Evolutionary conservation across 2,113 vertebrate genomes (phyloP).

Genomic region (Himantopus leucocephalus): DNA sequence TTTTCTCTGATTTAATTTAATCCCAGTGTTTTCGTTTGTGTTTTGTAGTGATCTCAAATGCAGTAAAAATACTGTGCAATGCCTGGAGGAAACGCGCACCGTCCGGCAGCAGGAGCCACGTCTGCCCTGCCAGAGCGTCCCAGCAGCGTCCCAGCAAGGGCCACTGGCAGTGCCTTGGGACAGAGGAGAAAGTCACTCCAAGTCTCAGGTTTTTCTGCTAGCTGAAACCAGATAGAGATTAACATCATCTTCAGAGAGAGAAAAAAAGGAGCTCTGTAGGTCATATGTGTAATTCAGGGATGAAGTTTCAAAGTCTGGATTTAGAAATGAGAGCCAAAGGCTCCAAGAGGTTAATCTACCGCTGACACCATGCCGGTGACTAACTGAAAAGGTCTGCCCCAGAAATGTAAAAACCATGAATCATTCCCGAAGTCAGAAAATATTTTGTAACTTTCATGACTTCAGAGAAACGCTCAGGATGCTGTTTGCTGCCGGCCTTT

Average conservation of each 20-base stretch:
- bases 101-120: not conserved
- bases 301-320: not conserved
- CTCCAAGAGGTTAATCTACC: not conserved
- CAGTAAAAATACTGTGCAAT: not conserved
- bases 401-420: not conserved
- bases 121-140: not conserved
- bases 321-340: not conserved
- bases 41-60: not conserved
- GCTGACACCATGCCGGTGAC: not conserved
- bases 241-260: not conserved
- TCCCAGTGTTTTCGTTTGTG: not conserved
- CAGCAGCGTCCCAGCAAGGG: not conserved
- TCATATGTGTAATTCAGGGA: not conserved
- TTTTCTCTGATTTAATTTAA: not conserved
- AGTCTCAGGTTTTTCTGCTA: not conserved
- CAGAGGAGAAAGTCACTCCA: not conserved
- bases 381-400: not conserved
- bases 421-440: not conserved
- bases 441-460: not conserved
- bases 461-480: not conserved
- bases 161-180: not conserved
- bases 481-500: conserved; percentile 26
- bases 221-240: not conserved
- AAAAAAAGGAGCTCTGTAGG: not conserved
- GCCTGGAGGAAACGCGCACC: not conserved